A percentile compares a stretch with the other conserved stretches of the same genome.
Evolutionary conservation across 2,888 invertebrate genomes (phyloP).

Genomic region (Meloe dianella): DNA sequence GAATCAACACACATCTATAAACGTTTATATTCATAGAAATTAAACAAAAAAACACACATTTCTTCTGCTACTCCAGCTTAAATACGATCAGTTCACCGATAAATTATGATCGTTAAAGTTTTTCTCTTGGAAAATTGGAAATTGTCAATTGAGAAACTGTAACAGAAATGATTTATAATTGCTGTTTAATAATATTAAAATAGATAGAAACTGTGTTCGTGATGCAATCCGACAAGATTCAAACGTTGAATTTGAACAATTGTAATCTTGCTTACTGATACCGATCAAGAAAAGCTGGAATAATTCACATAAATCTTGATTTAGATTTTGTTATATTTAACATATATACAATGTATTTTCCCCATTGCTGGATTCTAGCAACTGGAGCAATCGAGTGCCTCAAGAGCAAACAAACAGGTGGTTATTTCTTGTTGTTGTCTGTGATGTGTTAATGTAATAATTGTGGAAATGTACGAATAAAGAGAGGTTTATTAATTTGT

Average conservation of each 20-base stretch:
- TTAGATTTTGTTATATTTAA: not conserved
- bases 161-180: not conserved
- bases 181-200: not conserved
- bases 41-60: too few species aligned
- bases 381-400: not conserved
- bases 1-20: too few species aligned
- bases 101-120: too few species aligned
- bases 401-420: constrained; percentile 25
- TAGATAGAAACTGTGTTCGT: not conserved
- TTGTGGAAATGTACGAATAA: not conserved
- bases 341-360: not conserved
- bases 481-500: not conserved
- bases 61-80: too few species aligned
- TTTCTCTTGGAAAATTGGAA: too few species aligned
- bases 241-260: not conserved
- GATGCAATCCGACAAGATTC: not conserved
- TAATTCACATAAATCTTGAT: not conserved
- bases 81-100: too few species aligned
- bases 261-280: not conserved
- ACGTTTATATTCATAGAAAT: too few species aligned
- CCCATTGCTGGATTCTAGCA: too few species aligned
- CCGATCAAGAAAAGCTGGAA: not conserved
- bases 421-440: constrained; percentile 30
- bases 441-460: constrained; percentile 4
- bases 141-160: too few species aligned